These are phyloP conservation scores for Collichthys lucidus DNA, from an alignment of 2,113 vertebrate genomes.

Conservation along the genomic window DNA sequence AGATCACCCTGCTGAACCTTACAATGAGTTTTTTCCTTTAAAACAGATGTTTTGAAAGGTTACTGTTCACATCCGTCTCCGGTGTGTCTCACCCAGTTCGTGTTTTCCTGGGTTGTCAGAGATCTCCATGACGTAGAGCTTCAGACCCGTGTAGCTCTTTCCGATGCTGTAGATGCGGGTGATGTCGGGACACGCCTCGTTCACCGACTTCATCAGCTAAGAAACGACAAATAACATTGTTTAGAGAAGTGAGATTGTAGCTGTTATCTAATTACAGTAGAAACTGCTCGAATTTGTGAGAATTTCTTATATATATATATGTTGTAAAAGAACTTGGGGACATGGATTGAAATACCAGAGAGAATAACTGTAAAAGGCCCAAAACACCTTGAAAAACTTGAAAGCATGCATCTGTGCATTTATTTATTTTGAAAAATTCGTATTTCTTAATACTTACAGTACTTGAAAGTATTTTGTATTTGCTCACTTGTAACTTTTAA, in stretches of 20 bases:
- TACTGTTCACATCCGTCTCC: background rate
- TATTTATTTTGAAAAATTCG: too few species aligned
- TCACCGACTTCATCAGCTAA: slow-evolving; percentile 94
- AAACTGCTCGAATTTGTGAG: background rate
- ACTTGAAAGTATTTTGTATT: too few species aligned
- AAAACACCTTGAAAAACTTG: background rate
- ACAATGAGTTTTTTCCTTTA: background rate
- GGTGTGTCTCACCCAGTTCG: slow-evolving; percentile 86
- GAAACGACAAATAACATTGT: background rate
- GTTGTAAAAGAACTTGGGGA: background rate
- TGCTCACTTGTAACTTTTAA: too few species aligned
- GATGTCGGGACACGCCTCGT: slow-evolving; percentile 92
- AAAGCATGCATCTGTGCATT: background rate
- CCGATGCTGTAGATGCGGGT: slow-evolving; percentile 95
- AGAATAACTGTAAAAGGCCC: background rate
- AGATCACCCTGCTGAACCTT: background rate
- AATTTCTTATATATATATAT: background rate
- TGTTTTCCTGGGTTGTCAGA: slow-evolving; percentile 95
- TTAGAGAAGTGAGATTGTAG: background rate
- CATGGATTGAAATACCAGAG: background rate
- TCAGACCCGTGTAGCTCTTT: slow-evolving; percentile 91
- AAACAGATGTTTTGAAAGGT: background rate
- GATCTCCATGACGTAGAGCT: slow-evolving; percentile 96
- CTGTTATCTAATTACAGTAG: background rate
- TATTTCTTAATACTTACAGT: too few species aligned